Base-by-base conservation (phyloP, 2,113 vertebrate species). In the Amphilophus citrinellus region DNA sequence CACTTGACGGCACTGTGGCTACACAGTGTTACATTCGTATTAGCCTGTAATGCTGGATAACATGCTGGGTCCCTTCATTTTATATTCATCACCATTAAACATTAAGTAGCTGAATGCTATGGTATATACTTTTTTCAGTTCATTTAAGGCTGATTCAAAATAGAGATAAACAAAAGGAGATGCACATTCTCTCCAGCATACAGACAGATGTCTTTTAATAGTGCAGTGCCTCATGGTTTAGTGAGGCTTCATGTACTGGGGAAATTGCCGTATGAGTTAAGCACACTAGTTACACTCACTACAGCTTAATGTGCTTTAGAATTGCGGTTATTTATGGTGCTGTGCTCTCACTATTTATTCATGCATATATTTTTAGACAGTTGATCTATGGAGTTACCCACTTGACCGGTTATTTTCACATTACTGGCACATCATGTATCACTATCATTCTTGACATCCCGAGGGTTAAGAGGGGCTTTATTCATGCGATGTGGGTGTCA, bases 271-370 rank as follows among this genome's bases (percentile, higher is more conserved):
- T 47, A 44, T 47, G 59, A 58, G 24, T n/a, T 78, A 73, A 73
- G 47, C 53, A 32, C 27, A 73, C 68, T 73, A 24, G 18, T 73
- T 56, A 9, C 47, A 56, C 47, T 73, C 68, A 73, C 53, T 73
- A 30, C 47, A 56, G 47, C 20, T 56, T 73, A 73, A 73, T 56
- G 68, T n/a, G 47, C 68, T 62, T 61, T 68, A 71, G 75, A 82
- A 24, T 53, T 32, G 27, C 3, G 3, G 10, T 22, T 56, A 24
- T 78, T 27, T 10, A 10, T 9, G 39, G 53, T 14, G 20, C 8
- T 35, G 3, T 59, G 39, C 27, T 30, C 27, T 73, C 10, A 20
- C 75, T 47, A 60, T 59, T 61, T 39, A n/a, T 65, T 63, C 50
- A 56, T n/a, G 44, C 71, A n/a, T 7, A 66, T 7, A 10, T 35